Percentiles rank a stretch among this genome's conserved stretches.
Conservation (phyloP, 2,888 invertebrate genomes). For the Volucella inanis region DNA sequence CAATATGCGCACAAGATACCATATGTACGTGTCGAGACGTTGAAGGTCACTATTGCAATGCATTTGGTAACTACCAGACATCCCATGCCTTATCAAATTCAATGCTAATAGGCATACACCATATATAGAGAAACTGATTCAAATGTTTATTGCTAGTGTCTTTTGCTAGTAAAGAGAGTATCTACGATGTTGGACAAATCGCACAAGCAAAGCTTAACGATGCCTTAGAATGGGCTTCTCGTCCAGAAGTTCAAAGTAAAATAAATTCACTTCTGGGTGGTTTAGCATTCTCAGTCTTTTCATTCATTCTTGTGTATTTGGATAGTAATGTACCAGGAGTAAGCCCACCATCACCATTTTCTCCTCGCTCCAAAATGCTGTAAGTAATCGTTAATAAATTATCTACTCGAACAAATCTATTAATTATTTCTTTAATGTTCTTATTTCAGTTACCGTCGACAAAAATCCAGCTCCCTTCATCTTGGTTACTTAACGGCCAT, state of each 20-base stretch:
- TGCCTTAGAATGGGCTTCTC: slow-evolving; percentile 77
- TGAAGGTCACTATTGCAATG: slow-evolving; percentile 1
- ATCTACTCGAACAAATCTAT: background rate
- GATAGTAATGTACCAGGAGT: slow-evolving; percentile 86
- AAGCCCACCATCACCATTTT: slow-evolving; percentile 85
- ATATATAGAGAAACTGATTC: slow-evolving; percentile 10
- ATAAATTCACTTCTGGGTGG: slow-evolving; percentile 83
- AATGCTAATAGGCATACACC: background rate
- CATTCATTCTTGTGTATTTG: slow-evolving; percentile 86
- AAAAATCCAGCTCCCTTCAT: slow-evolving; percentile 80
- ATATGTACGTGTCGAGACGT: background rate
- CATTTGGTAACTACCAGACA: background rate
- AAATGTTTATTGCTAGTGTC: slow-evolving; percentile 77
- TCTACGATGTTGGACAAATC: slow-evolving; percentile 76
- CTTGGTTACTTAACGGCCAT: slow-evolving; percentile 84
- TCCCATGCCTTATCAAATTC: background rate
- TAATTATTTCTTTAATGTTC: slow-evolving; percentile 47
- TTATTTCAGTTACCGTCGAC: slow-evolving; percentile 79
- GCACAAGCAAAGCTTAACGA: slow-evolving; percentile 77
- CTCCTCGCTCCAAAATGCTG: slow-evolving; percentile 84
- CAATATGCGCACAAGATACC: slow-evolving; percentile 1
- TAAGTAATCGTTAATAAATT: slow-evolving; percentile 73
- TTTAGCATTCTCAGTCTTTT: slow-evolving; percentile 84
- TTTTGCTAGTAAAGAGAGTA: slow-evolving; percentile 76
- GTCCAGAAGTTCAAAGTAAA: slow-evolving; percentile 76